Evolutionary conservation across 64 coral and sea anemone species (phyloP).

Genomic region (Stichodactyla helianthus): DNA sequence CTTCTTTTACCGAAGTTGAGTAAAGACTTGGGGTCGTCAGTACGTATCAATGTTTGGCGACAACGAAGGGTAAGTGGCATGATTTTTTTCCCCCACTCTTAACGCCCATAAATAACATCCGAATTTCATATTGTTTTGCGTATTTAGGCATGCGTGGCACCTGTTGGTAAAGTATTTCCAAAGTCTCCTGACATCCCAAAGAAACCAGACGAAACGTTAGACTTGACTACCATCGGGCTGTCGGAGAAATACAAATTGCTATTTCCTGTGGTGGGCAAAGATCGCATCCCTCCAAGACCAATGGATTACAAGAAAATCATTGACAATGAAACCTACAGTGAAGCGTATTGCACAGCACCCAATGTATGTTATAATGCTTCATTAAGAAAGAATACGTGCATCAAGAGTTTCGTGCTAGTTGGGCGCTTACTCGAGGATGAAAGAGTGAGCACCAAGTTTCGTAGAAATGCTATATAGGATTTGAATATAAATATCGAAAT

Average conservation of each 20-base stretch:
- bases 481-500: too few species aligned
- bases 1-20: conserved; percentile 7
- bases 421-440: too few species aligned
- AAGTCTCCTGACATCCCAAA: conserved; percentile 10
- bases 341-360: background rate
- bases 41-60: conserved; percentile 2
- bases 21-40: background rate
- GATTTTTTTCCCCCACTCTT: background rate
- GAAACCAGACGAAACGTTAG: conserved; percentile 4
- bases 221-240: background rate
- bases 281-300: background rate
- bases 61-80: background rate
- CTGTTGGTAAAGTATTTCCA: conserved; percentile 49
- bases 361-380: background rate
- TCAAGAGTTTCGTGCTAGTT: too few species aligned
- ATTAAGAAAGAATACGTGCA: too few species aligned
- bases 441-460: too few species aligned
- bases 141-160: conserved; percentile 6
- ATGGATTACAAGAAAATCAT: background rate
- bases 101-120: background rate
- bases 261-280: background rate
- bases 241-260: background rate
- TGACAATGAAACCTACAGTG: background rate
- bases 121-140: background rate
- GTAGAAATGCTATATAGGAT: too few species aligned